Conservation (phyloP, 2,113 vertebrate genomes). For the Rhineura floridana region DNA sequence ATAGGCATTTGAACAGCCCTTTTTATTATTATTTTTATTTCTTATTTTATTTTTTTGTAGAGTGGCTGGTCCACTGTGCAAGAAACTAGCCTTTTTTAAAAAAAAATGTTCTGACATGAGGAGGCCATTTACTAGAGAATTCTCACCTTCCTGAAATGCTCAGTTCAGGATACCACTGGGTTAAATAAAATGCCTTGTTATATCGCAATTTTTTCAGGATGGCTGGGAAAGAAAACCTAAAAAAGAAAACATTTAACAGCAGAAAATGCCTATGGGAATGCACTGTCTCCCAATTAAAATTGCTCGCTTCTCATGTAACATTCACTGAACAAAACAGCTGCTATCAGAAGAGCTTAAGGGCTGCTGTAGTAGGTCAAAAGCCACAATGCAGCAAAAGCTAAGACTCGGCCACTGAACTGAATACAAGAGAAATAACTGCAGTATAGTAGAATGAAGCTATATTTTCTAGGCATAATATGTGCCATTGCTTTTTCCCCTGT, state of each 20-base stretch:
- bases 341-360: conserved; percentile 3
- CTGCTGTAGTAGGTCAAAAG: neutral
- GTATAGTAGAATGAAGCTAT: neutral
- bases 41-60: neutral
- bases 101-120: neutral
- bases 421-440: neutral
- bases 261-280: conserved; percentile 1
- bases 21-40: neutral
- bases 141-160: neutral
- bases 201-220: neutral
- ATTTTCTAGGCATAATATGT: conserved; percentile 6
- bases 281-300: conserved; percentile 11
- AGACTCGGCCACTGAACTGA: neutral
- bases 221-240: neutral
- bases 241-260: conserved; percentile 2
- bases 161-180: neutral
- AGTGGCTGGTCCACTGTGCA: neutral
- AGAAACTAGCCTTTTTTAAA: neutral
- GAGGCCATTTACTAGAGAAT: neutral
- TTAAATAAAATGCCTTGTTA: conserved; percentile 9
- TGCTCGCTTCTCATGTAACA: conserved; percentile 11
- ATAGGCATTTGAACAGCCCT: neutral
- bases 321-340: conserved; percentile 11
- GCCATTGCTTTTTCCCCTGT: neutral
- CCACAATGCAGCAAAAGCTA: neutral